Conservation (phyloP, 2,113 vertebrate genomes). For the Romanogobio albipinnatus region DNA sequence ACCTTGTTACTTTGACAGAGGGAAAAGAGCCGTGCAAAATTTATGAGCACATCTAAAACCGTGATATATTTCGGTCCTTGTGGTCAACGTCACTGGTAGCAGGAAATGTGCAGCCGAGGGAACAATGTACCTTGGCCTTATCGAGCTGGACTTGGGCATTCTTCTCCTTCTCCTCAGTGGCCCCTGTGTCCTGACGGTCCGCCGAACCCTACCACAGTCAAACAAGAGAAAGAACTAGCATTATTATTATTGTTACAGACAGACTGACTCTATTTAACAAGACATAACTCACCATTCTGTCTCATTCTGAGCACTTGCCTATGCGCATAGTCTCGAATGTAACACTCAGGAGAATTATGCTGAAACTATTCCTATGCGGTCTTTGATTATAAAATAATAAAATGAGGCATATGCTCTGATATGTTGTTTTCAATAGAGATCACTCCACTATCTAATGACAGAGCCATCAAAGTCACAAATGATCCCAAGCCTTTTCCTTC, state of each 20-base stretch:
- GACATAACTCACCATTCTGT: neutral
- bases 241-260: neutral
- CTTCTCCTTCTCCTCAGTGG: slow-evolving; percentile 88
- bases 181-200: slow-evolving; percentile 94
- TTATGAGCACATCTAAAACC: slow-evolving; percentile 5
- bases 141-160: slow-evolving; percentile 97
- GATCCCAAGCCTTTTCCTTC: slow-evolving; percentile 6
- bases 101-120: neutral
- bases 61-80: slow-evolving; percentile 1
- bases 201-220: slow-evolving; percentile 84
- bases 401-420: neutral
- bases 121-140: slow-evolving; percentile 89
- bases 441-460: neutral
- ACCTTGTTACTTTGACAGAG: slow-evolving; percentile 7
- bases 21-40: neutral
- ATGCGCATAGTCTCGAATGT: neutral
- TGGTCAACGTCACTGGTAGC: neutral
- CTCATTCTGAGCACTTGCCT: neutral
- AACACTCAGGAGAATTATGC: neutral
- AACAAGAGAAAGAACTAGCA: neutral
- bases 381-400: neutral
- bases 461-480: slow-evolving; percentile 16
- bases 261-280: neutral
- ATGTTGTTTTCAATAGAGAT: neutral
- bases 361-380: neutral